Percentiles rank a stretch among this genome's conserved stretches.
Evolutionary conservation across 2,113 vertebrate genomes (phyloP).

Genomic region (Perognathus longimembris): DNA sequence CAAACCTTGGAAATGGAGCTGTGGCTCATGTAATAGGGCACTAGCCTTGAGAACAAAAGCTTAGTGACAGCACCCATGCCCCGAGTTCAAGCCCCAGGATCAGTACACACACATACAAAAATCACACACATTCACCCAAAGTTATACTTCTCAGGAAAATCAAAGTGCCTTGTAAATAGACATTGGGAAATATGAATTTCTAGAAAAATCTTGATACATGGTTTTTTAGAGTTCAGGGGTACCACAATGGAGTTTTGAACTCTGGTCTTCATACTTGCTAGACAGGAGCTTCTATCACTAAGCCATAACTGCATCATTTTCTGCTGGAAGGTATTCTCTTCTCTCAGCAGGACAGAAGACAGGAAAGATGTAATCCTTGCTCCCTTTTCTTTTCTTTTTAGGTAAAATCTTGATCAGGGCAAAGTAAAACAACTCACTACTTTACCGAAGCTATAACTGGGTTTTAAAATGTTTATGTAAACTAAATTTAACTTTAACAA

Average conservation of each 20-base stretch:
- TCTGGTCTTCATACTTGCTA: too few species aligned
- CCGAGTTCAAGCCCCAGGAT: too few species aligned
- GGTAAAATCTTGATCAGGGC: constrained; percentile 9
- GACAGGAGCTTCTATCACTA: too few species aligned
- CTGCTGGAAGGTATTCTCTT: not conserved
- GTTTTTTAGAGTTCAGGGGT: too few species aligned
- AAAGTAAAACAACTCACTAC: not conserved
- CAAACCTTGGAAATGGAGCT: too few species aligned
- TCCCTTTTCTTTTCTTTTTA: constrained; percentile 1
- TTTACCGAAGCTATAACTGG: not conserved
- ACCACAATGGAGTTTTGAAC: too few species aligned
- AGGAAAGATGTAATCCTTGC: not conserved
- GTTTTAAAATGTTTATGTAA: constrained; percentile 33
- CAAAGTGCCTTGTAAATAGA: not conserved
- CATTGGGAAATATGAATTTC: not conserved
- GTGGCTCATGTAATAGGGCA: too few species aligned
- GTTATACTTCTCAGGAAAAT: constrained; percentile 12
- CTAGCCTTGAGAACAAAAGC: too few species aligned
- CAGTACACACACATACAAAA: too few species aligned
- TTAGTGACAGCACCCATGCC: too few species aligned
- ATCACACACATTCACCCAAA: not conserved
- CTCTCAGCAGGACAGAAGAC: not conserved
- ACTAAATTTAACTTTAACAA: not conserved
- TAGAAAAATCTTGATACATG: not conserved
- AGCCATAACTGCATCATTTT: too few species aligned